Conservation (phyloP, 2,113 vertebrate species). For the Nothocercus nigrocapillus region DNA sequence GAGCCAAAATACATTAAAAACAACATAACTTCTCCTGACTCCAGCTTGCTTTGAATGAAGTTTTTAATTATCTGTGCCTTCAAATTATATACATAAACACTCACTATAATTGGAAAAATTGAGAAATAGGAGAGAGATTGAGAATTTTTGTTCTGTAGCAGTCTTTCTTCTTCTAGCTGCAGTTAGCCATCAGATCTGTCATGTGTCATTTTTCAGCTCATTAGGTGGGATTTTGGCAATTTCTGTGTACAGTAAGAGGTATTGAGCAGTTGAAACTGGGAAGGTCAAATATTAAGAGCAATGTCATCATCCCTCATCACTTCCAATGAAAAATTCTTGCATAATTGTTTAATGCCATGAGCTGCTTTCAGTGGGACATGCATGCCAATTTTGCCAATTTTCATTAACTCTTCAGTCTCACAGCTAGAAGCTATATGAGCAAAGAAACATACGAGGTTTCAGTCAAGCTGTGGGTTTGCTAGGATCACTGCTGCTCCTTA, state of each 20-base stretch:
- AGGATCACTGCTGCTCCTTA: neutral
- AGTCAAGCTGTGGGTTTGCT: constrained; percentile 5
- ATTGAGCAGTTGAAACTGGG: constrained; percentile 78
- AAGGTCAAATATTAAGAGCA: constrained; percentile 85
- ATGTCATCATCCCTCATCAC: constrained; percentile 87
- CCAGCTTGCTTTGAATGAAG: neutral
- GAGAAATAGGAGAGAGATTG: neutral
- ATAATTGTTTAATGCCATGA: constrained; percentile 81
- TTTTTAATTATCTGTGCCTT: constrained; percentile 42
- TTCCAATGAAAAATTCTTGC: constrained; percentile 90
- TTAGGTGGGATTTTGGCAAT: constrained; percentile 84
- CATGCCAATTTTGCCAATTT: constrained; percentile 40
- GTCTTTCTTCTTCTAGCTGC: constrained; percentile 71
- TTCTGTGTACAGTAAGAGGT: constrained; percentile 76
- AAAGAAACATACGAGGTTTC: neutral
- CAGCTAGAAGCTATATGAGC: neutral
- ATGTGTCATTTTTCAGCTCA: constrained; percentile 78
- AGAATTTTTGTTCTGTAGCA: constrained; percentile 35
- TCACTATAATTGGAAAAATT: neutral
- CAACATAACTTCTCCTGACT: constrained; percentile 15
- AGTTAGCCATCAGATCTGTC: constrained; percentile 81
- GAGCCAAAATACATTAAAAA: constrained; percentile 30
- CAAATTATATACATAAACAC: constrained; percentile 26
- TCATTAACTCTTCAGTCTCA: constrained; percentile 58
- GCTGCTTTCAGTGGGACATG: constrained; percentile 39